These are phyloP conservation scores for Spatulosminthurus flaviceps DNA, from an alignment of 2,888 invertebrate genomes.

Conservation along the genomic window DNA sequence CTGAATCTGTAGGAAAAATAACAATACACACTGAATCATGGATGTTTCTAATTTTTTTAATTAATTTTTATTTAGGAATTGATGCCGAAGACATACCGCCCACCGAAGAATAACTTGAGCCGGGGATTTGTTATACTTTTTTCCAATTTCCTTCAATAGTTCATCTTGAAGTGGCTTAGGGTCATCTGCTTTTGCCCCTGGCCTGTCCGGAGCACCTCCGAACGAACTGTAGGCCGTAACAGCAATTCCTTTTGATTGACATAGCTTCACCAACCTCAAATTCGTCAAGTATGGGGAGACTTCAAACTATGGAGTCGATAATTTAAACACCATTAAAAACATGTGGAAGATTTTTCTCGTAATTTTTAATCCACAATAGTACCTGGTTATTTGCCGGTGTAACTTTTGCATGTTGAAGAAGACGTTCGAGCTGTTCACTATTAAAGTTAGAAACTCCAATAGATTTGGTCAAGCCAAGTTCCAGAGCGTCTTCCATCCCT, in stretches of 20 bases:
- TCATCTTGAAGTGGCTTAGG: constrained; percentile 78
- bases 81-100: constrained; percentile 69
- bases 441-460: constrained; percentile 89
- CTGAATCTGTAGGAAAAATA: constrained; percentile 71
- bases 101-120: constrained; percentile 78
- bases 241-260: constrained; percentile 73
- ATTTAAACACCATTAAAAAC: too few species aligned
- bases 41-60: too few species aligned
- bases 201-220: constrained; percentile 69
- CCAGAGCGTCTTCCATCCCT: constrained; percentile 76
- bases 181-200: constrained; percentile 76
- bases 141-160: constrained; percentile 72
- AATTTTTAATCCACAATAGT: too few species aligned
- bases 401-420: constrained; percentile 72
- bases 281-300: constrained; percentile 77
- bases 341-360: too few species aligned
- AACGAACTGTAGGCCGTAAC: constrained; percentile 79
- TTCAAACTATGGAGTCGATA: constrained; percentile 67
- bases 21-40: too few species aligned
- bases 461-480: constrained; percentile 75
- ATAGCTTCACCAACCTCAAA: constrained; percentile 75
- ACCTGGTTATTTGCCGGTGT: constrained; percentile 77
- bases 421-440: constrained; percentile 75
- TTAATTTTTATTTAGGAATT: neutral
- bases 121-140: constrained; percentile 74